Evolutionary conservation across 2,888 invertebrate genomes (phyloP).

Genomic region (Cosmia pyralina): DNA sequence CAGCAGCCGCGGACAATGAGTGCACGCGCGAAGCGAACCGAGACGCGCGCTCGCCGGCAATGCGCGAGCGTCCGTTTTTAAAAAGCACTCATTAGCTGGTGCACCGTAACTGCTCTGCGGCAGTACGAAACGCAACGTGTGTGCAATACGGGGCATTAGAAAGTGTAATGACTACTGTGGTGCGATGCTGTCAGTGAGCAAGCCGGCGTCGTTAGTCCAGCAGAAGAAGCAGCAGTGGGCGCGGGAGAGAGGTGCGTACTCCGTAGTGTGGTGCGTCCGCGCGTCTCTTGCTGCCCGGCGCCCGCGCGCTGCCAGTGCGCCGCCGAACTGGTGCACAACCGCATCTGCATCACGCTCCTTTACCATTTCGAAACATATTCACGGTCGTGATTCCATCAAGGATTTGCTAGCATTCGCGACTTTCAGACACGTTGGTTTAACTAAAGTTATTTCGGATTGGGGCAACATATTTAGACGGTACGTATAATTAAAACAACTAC

Average conservation of each 20-base stretch:
- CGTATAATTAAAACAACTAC: slow-evolving; percentile 47
- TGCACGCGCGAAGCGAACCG: slow-evolving; percentile 86
- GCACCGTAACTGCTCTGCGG: slow-evolving; percentile 85
- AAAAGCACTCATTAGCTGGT: slow-evolving; percentile 86
- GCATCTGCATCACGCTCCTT: slow-evolving; percentile 64
- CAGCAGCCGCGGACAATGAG: slow-evolving; percentile 84
- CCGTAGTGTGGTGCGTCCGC: slow-evolving; percentile 63
- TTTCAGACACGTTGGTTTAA: slow-evolving; percentile 64
- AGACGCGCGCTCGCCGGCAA: slow-evolving; percentile 77
- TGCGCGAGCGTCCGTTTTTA: slow-evolving; percentile 85
- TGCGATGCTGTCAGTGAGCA: slow-evolving; percentile 89
- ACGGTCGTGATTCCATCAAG: slow-evolving; percentile 75
- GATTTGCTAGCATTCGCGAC: slow-evolving; percentile 63
- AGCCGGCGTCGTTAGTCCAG: slow-evolving; percentile 93
- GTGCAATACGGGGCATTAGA: slow-evolving; percentile 87
- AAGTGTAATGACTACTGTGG: slow-evolving; percentile 87
- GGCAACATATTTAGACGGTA: slow-evolving; percentile 62
- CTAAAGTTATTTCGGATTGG: slow-evolving; percentile 64
- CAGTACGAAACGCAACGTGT: slow-evolving; percentile 81
- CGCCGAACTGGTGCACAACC: slow-evolving; percentile 60
- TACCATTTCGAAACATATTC: slow-evolving; percentile 74
- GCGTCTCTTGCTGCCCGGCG: slow-evolving; percentile 51
- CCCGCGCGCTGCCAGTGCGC: slow-evolving; percentile 56
- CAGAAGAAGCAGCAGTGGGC: slow-evolving; percentile 98
- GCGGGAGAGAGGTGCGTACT: slow-evolving; percentile 95